These are phyloP conservation scores for Delia radicum DNA, from an alignment of 1,140 invertebrate genomes.

Conservation along the genomic window DNA sequence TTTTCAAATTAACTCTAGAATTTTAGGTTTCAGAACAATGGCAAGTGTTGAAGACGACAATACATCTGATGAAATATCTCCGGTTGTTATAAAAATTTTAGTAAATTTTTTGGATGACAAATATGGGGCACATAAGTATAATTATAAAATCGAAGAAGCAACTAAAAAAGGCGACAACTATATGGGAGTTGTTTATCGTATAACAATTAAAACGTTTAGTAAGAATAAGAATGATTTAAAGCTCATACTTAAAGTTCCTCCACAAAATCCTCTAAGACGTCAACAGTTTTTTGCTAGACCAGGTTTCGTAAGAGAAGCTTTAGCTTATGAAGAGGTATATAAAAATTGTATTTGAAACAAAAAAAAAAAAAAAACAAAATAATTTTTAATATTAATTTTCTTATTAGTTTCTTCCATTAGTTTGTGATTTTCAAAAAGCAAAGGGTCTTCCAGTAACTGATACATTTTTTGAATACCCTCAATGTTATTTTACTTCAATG, in stretches of 20 bases:
- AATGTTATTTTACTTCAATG: conserved; percentile 49
- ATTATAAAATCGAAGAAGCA: conserved; percentile 33
- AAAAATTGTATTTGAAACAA: background rate
- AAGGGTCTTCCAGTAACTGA: conserved; percentile 34
- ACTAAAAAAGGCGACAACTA: conserved; percentile 55
- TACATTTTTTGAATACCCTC: conserved; percentile 49
- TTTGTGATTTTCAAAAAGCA: conserved; percentile 42
- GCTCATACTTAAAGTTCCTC: conserved; percentile 46
- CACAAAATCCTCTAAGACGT: conserved; percentile 38
- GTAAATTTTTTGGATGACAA: conserved; percentile 48
- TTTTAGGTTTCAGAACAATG: background rate
- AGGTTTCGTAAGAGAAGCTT: conserved; percentile 48
- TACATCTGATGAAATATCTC: background rate
- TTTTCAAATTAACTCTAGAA: background rate
- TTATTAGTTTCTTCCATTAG: conserved; percentile 48
- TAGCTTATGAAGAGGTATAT: conserved; percentile 44
- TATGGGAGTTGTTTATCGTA: conserved; percentile 48
- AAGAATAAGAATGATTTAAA: conserved; percentile 17
- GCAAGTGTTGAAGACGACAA: background rate
- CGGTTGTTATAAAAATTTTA: background rate
- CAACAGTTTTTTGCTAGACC: conserved; percentile 45
- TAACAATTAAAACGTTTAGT: conserved; percentile 12
- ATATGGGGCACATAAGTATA: conserved; percentile 51
- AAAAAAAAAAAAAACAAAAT: no score
- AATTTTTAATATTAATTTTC: conserved; percentile 2